Evolutionary conservation across 1,140 invertebrate species (phyloP), one percentile per base, ranked within the genome.

Genomic region (Bombus huntii): DNA sequence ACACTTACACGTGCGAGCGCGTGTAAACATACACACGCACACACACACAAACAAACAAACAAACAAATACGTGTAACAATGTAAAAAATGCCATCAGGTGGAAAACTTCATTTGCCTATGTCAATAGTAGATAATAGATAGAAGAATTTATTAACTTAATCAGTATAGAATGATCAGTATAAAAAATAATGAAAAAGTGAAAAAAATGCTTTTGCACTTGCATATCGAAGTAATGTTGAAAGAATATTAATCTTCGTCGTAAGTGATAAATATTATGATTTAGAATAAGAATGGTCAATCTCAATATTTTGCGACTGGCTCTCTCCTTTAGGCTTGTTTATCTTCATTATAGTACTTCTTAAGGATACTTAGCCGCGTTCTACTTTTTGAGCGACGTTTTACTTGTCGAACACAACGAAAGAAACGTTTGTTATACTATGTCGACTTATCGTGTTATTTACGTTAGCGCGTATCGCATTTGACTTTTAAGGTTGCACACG

Each of bases 141-240:
- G 92, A 92, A 87, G 66, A 82, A 91, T 93, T 90, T 86, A 91
- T 93, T 92, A 91, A 94, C 92, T 93, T 92, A 94, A 95, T 94
- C 94, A 95, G 94, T 94, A 95, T 95, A 94, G 90, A 94, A 93
- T 87, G 88, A 91, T 90, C 94, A 95, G 94, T 95, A 95, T 95
- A 91, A 83, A 86, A 89, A 89, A 92, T 75, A 22, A 70, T 81
- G 87, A 82, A 87, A 89, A 74, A 87, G 88, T 90, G 88, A 90
- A 91, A 91, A 91, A 87, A 85, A 88, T 86, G 92, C 89, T 93
- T 93, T 92, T 90, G 87, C 90, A 91, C 86, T 85, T 92, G 91
- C 92, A 93, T 92, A 93, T 92, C 92, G 91, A 88, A 25, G 28
- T 85, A 88, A 89, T 87, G 71, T 85, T 86, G 80, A 84, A 80